phyloP scores from a whole-genome alignment of 2,888 invertebrate genomes.

The Drosophila formosana region DNA sequence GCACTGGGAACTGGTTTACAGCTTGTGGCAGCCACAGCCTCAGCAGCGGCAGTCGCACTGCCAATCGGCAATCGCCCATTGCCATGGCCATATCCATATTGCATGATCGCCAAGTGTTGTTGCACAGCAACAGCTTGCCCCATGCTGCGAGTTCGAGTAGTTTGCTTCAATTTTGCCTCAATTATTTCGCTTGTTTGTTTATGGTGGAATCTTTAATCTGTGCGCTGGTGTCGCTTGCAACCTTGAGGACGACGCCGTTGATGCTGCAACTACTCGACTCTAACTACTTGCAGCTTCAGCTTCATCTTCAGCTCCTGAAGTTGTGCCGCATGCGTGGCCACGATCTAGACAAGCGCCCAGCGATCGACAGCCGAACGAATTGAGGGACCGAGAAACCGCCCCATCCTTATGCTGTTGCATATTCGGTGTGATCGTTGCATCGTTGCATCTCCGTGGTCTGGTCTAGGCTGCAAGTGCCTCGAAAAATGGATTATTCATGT shows the following conservation, averaged over 20 bases:
- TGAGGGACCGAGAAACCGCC: slow-evolving; percentile 23
- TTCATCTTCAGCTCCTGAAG: slow-evolving; percentile 40
- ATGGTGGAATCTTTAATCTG: slow-evolving; percentile 81
- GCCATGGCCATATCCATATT: slow-evolving; percentile 61
- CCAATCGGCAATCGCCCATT: slow-evolving; percentile 37
- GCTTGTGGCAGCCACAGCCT: slow-evolving; percentile 15
- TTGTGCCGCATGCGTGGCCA: slow-evolving; percentile 69
- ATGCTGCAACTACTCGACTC: slow-evolving; percentile 28
- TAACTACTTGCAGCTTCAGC: slow-evolving; percentile 33
- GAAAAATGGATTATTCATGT: slow-evolving; percentile 78
- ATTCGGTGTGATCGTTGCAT: slow-evolving; percentile 60
- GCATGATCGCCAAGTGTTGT: slow-evolving; percentile 51
- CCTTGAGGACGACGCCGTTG: slow-evolving; percentile 64
- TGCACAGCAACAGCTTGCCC: slow-evolving; percentile 14
- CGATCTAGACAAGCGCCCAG: slow-evolving; percentile 73
- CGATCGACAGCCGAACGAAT: slow-evolving; percentile 33
- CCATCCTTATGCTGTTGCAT: slow-evolving; percentile 4
- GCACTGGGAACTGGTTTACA: slow-evolving; percentile 69
- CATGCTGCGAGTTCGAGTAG: slow-evolving; percentile 53
- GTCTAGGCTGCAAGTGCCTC: slow-evolving; percentile 60
- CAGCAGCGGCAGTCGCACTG: slow-evolving; percentile 1
- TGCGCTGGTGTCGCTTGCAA: slow-evolving; percentile 65
- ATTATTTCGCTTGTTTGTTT: slow-evolving; percentile 83
- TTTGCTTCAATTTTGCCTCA: slow-evolving; percentile 81
- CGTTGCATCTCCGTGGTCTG: neutral